These are phyloP conservation scores for Macquaria australasica DNA, from an alignment of 2,113 vertebrate species.

Conservation along the genomic window DNA sequence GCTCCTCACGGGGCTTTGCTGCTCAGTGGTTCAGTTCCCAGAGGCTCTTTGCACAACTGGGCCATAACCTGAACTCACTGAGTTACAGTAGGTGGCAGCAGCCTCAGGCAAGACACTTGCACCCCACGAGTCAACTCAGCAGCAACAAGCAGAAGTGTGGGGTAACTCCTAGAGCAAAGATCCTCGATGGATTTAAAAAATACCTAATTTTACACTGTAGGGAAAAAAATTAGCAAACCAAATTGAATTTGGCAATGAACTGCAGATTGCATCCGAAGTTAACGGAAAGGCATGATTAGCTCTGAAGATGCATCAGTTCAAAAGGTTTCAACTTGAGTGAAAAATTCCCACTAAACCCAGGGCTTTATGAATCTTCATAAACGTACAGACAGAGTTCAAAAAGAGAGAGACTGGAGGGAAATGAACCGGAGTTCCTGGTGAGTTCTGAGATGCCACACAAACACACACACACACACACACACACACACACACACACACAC, in stretches of 20 bases:
- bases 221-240: no score
- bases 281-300: no score
- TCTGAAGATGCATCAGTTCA: no score
- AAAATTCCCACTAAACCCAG: no score
- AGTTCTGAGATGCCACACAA: background rate
- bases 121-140: slow-evolving; percentile 3
- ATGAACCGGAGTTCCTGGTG: background rate
- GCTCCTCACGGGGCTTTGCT: background rate
- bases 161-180: no score
- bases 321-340: no score
- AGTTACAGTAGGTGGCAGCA: slow-evolving; percentile 37
- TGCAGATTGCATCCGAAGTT: background rate
- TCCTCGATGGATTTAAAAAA: background rate
- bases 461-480: background rate
- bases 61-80: slow-evolving; percentile 7
- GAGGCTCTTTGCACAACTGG: slow-evolving; percentile 17
- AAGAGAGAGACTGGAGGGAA: no score
- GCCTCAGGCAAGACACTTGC: slow-evolving; percentile 37
- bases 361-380: no score
- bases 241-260: background rate
- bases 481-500: background rate
- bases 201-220: background rate
- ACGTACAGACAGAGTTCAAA: no score
- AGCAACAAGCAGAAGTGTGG: background rate
- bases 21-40: slow-evolving; percentile 8